Evolutionary conservation across 2,113 vertebrate genomes (phyloP).

Genomic region (Clarias batrachus): DNA sequence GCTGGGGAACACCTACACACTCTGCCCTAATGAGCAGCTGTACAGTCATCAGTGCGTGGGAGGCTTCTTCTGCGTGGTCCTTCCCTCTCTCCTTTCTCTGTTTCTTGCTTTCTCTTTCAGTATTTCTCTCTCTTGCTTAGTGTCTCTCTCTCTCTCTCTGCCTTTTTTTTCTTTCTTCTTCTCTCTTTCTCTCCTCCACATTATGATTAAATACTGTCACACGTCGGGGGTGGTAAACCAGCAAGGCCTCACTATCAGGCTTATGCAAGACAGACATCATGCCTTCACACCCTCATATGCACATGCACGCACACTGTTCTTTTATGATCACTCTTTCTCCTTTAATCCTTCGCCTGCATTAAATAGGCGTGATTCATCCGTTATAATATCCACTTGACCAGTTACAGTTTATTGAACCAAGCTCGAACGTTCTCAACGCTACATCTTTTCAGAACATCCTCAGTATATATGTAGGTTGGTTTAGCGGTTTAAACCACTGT

Average conservation of each 20-base stretch:
- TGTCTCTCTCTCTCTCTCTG: slow-evolving; percentile 27
- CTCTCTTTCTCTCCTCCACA: slow-evolving; percentile 56
- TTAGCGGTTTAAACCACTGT: neutral
- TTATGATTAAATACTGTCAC: slow-evolving; percentile 63
- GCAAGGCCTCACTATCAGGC: slow-evolving; percentile 38
- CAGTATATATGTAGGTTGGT: too few relatives aligned
- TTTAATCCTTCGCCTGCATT: neutral
- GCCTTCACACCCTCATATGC: slow-evolving; percentile 35
- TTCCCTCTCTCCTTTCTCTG: slow-evolving; percentile 39
- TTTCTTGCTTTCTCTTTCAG: slow-evolving; percentile 9
- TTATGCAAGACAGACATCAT: slow-evolving; percentile 45
- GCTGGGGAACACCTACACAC: slow-evolving; percentile 55
- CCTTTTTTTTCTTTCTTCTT: neutral
- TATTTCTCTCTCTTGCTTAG: neutral
- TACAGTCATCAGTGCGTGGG: slow-evolving; percentile 48
- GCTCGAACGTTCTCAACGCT: neutral
- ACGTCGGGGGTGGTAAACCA: slow-evolving; percentile 49
- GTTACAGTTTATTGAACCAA: neutral
- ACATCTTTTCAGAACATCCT: neutral
- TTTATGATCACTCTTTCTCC: slow-evolving; percentile 1
- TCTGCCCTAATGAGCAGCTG: slow-evolving; percentile 58
- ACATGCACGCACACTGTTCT: slow-evolving; percentile 33
- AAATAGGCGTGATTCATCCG: neutral
- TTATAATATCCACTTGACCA: neutral
- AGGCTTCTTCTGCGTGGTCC: slow-evolving; percentile 57